Base-by-base conservation (phyloP, 1,140 invertebrate species). In the Polyergus mexicanus region DNA sequence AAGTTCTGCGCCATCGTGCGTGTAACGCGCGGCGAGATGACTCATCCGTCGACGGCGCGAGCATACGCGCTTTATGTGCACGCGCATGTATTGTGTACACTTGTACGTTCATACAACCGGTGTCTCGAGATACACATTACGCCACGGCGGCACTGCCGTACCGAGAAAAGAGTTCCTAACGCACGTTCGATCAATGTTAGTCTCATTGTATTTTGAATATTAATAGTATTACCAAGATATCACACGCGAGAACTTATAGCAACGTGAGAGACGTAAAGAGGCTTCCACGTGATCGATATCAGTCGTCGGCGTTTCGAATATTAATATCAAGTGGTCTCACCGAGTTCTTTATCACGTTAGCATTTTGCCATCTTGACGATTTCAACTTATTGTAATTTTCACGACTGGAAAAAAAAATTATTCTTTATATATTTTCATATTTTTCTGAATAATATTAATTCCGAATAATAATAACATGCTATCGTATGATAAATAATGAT, bases 1-100 rank as follows among this genome's bases (percentile, higher is more conserved):
- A 69, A 83, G 78, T 83, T 83, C 78, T 74, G 68, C 78, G 68
- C 78, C 78, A 74, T 83, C 78, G 78, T 83, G 78, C 78, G 78
- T 83, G 78, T 66, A 58, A 58, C 51, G 63, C 68, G 78, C 78
- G 47, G 0, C 78, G 54, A 41, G 78, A 83, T 83, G 78, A 83
- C 68, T 83, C 78, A 83, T 83, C 68, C 54, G 38, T 22, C 66
- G 78, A 58, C 78, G 76, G 47, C 78, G 66, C 78, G 28, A 60
- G 78, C 68, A 74, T 68, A 72, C 35, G 78, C 78, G 78, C 66
- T 72, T 58, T 71, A 44, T 72, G 66, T 72, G 66, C 54, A 60
- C 68, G 41, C 68, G 68, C 54, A 72, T 41, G 68, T 83, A 83
- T 74, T 83, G 78, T 83, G 41, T 74, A 81, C 66, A 83, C 78